A percentile compares a stretch with the other conserved stretches of the same genome.
These are phyloP conservation scores for Paraescarpia echinospica DNA, from an alignment of 1,140 invertebrate genomes.

Conservation along the genomic window DNA sequence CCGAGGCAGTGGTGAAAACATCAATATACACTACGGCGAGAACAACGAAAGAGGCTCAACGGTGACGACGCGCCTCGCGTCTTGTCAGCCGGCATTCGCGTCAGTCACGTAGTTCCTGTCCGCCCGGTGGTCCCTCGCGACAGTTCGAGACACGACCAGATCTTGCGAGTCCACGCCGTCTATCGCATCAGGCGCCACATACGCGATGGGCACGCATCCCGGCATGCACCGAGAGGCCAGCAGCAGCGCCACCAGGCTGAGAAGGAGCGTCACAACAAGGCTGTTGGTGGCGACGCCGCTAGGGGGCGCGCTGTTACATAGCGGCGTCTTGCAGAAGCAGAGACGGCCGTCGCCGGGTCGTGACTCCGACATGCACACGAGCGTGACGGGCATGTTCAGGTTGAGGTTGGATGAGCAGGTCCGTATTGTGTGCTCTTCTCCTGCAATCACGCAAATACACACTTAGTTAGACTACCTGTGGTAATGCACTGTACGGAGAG, in stretches of 20 bases:
- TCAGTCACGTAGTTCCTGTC: neutral
- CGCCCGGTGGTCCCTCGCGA: neutral
- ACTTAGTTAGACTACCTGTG: too few species aligned
- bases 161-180: neutral
- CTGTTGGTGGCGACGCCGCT: slow-evolving; percentile 9
- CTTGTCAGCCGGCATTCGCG: neutral
- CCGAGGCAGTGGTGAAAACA: neutral
- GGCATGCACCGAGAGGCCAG: neutral
- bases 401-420: slow-evolving; percentile 33
- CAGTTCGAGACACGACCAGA: neutral
- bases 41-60: neutral
- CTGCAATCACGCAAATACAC: slow-evolving; percentile 22
- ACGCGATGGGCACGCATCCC: neutral
- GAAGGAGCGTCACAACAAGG: neutral
- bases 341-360: slow-evolving; percentile 25
- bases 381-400: slow-evolving; percentile 28
- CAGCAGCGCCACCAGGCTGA: neutral
- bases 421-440: slow-evolving; percentile 26
- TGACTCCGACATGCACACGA: slow-evolving; percentile 36
- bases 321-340: slow-evolving; percentile 23
- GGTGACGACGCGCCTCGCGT: neutral
- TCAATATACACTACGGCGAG: neutral
- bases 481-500: too few species aligned
- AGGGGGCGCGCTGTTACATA: slow-evolving; percentile 20
- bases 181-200: neutral